Percentiles rank a stretch among this genome's conserved stretches.
phyloP scores from a whole-genome alignment of 2,113 vertebrate species.

The Scomber scombrus region DNA sequence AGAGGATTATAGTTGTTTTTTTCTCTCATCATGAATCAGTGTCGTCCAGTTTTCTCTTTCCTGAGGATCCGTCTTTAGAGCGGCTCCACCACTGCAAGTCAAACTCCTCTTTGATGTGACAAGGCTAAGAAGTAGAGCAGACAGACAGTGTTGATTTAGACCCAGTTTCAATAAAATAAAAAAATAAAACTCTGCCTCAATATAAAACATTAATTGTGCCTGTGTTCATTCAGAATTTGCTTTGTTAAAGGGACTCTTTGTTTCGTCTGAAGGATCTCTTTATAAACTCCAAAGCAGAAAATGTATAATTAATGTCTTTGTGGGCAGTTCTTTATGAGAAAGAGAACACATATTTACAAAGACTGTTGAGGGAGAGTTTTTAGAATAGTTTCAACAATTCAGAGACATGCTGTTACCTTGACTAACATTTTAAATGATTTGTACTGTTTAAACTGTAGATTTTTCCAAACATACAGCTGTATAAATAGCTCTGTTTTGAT shows the following conservation, averaged over 20 bases:
- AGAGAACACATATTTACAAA: background rate
- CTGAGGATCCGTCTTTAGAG: constrained; percentile 36
- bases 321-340: background rate
- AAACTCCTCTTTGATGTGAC: constrained; percentile 76
- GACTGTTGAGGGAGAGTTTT: background rate
- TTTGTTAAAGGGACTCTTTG: background rate
- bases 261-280: background rate
- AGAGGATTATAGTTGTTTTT: background rate
- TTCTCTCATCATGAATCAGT: constrained; percentile 41
- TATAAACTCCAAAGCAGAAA: background rate
- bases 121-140: constrained; percentile 69
- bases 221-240: background rate
- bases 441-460: no score
- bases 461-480: no score
- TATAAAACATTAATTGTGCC: constrained; percentile 35
- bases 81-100: constrained; percentile 76
- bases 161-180: background rate
- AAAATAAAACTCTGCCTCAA: background rate
- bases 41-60: constrained; percentile 74
- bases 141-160: constrained; percentile 24
- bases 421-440: background rate
- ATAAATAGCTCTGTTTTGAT: no score
- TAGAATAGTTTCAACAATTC: background rate
- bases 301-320: constrained; percentile 16
- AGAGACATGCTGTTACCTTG: background rate